Evolutionary conservation across 2,113 vertebrate genomes (phyloP).

Genomic region (Alethe castanea): DNA sequence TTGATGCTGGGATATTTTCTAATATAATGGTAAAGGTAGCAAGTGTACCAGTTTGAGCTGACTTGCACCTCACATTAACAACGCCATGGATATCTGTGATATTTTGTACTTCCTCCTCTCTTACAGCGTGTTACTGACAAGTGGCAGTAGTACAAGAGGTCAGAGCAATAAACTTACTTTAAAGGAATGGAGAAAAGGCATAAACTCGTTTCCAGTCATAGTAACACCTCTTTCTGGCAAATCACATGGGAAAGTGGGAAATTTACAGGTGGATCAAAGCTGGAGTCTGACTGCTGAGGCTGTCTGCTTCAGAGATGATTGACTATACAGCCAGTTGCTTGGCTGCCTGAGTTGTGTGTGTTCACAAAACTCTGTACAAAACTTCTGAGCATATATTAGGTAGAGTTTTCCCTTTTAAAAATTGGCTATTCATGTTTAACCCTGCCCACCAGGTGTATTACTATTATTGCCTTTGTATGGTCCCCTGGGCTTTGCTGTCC

Average conservation of each 20-base stretch:
- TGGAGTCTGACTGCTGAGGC: not conserved
- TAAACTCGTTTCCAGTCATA: not conserved
- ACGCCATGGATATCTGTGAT: not conserved
- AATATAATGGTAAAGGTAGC: not conserved
- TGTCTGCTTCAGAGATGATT: not conserved
- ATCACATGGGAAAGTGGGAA: not conserved
- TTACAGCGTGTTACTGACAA: accelerated
- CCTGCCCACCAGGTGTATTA: not conserved
- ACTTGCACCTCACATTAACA: not conserved
- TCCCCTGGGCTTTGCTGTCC: not conserved
- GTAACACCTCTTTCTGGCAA: not conserved
- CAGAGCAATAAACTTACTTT: not conserved
- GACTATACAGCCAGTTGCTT: not conserved
- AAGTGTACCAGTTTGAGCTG: not conserved
- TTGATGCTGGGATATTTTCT: not conserved
- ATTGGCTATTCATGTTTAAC: not conserved
- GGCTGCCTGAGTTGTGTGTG: not conserved
- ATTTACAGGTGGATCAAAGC: not conserved
- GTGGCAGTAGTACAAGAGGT: not conserved
- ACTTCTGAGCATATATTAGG: not conserved
- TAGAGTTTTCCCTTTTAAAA: not conserved
- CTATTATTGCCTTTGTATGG: not conserved
- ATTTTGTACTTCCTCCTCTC: not conserved
- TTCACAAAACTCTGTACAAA: not conserved
- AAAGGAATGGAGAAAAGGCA: not conserved